Evolutionary conservation across 2,113 vertebrate species (phyloP).

Genomic region (Nibea coibor): DNA sequence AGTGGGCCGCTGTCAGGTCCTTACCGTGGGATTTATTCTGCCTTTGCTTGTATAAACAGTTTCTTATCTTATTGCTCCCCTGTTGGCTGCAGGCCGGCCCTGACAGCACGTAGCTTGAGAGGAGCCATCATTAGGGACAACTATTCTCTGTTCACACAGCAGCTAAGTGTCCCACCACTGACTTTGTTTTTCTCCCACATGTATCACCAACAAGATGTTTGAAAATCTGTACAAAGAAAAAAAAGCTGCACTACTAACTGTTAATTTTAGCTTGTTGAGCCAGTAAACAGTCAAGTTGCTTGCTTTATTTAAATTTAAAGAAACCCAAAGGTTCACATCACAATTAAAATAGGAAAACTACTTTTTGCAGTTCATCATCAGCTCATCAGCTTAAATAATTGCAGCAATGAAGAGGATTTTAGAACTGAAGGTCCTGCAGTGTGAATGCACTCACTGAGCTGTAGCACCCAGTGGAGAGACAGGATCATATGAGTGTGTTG

Average conservation of each 20-base stretch:
- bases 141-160: constrained; percentile 41
- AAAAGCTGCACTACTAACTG: no score
- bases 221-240: constrained; percentile 1
- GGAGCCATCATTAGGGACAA: constrained; percentile 60
- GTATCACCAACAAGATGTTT: constrained; percentile 1
- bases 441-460: neutral
- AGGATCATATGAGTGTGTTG: neutral
- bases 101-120: constrained; percentile 39
- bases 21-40: constrained; percentile 47
- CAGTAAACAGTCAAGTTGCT: no score
- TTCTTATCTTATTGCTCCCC: constrained; percentile 59
- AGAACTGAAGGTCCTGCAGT: neutral
- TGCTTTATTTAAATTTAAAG: neutral
- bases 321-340: neutral
- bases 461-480: neutral
- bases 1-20: constrained; percentile 30
- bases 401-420: neutral
- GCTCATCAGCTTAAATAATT: neutral
- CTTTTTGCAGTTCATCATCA: neutral
- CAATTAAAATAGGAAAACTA: neutral
- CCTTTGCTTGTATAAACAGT: constrained; percentile 62
- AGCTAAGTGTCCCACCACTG: constrained; percentile 37
- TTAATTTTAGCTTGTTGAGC: neutral
- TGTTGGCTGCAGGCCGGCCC: constrained; percentile 41
- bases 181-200: constrained; percentile 31